Percentiles rank a stretch among this genome's conserved stretches.
Evolutionary conservation across 2,888 invertebrate species (phyloP).

Genomic region (Neocrepidodera transversa): DNA sequence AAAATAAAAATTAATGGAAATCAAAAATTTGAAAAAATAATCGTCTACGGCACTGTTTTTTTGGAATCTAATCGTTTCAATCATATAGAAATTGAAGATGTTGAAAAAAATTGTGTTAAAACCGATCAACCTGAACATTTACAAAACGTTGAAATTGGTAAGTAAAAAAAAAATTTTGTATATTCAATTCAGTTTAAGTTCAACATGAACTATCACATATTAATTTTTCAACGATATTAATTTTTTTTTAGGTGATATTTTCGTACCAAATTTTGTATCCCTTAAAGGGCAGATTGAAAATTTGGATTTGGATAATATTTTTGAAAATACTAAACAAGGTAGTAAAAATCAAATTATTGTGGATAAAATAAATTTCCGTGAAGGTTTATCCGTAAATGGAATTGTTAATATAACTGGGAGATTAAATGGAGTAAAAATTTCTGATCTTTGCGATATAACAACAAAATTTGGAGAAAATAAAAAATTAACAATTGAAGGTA

Average conservation of each 20-base stretch:
- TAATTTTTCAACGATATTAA: too few relatives aligned
- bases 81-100: conserved; percentile 51
- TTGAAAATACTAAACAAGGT: conserved; percentile 41
- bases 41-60: conserved; percentile 51
- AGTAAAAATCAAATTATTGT: conserved; percentile 42
- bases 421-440: conserved; percentile 50
- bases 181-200: too few relatives aligned
- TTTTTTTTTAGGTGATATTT: conserved; percentile 44
- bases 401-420: conserved; percentile 46
- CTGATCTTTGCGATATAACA: conserved; percentile 52
- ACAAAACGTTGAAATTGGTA: conserved; percentile 59
- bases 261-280: conserved; percentile 43
- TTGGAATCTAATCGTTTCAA: conserved; percentile 58
- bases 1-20: conserved; percentile 52
- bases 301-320: conserved; percentile 61
- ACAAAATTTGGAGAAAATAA: conserved; percentile 45
- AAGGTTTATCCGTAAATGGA: conserved; percentile 51
- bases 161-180: conserved; percentile 34
- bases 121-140: conserved; percentile 56
- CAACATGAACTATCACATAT: too few relatives aligned
- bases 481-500: conserved; percentile 55
- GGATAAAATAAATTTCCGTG: conserved; percentile 52
- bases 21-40: conserved; percentile 52
- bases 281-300: conserved; percentile 55
- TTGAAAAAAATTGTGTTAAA: conserved; percentile 56